Percentiles rank a stretch among this genome's conserved stretches.
Evolutionary conservation across 2,888 invertebrate species (phyloP).

Genomic region (Stenchaetothrips biformis): DNA sequence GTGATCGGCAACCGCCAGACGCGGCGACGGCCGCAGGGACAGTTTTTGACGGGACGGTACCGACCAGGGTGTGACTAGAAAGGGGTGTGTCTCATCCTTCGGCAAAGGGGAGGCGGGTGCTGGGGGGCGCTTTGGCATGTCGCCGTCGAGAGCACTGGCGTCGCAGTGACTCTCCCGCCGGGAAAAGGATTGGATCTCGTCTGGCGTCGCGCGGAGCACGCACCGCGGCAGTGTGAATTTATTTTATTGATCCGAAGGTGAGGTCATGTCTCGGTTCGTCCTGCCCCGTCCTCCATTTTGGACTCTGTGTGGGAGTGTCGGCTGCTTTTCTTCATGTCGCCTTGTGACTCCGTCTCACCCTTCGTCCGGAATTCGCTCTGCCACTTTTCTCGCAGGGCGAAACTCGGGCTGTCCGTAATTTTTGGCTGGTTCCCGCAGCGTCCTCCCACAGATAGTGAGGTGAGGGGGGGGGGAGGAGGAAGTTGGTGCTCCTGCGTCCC

Average conservation of each 20-base stretch:
- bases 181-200: slow-evolving; percentile 92
- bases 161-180: slow-evolving; percentile 78
- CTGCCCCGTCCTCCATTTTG: slow-evolving; percentile 48
- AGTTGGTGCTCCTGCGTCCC: slow-evolving; percentile 3
- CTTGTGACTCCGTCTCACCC: background rate
- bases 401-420: background rate
- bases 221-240: background rate
- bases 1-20: background rate
- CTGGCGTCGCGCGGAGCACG: slow-evolving; percentile 50
- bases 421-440: slow-evolving; percentile 31
- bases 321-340: background rate
- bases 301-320: slow-evolving; percentile 48
- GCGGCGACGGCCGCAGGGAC: background rate
- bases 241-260: slow-evolving; percentile 11
- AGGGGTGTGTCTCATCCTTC: slow-evolving; percentile 1
- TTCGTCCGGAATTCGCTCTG: too few species aligned
- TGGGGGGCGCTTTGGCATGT: background rate
- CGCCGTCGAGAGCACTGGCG: too few species aligned
- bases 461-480: slow-evolving; percentile 20
- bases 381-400: background rate
- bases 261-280: slow-evolving; percentile 27
- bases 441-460: slow-evolving; percentile 5
- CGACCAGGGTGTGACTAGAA: slow-evolving; percentile 1
- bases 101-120: background rate
- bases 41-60: background rate